Evolutionary conservation across 2,888 invertebrate species (phyloP), one percentile per base, ranked within the genome.

Genomic region (Drosophila falleni): DNA sequence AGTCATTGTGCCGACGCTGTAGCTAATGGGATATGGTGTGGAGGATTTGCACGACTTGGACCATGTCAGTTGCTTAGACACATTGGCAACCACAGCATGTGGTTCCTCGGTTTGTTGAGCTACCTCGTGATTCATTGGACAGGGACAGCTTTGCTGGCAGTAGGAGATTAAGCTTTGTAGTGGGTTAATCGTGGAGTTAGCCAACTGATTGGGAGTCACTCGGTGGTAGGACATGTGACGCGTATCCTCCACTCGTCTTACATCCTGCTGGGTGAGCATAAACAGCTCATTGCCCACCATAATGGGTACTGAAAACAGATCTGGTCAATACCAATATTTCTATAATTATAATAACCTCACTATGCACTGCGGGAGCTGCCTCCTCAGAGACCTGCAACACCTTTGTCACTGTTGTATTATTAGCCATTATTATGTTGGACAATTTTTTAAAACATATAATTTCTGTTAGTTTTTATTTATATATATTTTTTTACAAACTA

Each of bases 231-330:
- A 81, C 3, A 91, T 46, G 11, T 79, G 29, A 3, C 92, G 87
- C 0, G 72, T 74, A 6, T 92, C 91, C 55, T 91, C 91, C 15
- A 85, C 77, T 53, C 89, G 87, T 3, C 91, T 85, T 8, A 91
- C 62, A 62, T 92, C 92, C 70, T 92, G 92, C 55, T 92, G 92
- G 0, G 86, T 87, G 6, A 92, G 50, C 19, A 91, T 33, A 16
- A 76, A 87, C 35, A 79, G 49, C 16, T 91, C 88, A 44, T 89
- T 90, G 3, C 88, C 91, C 50, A 91, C 65, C 8, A 91, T 33
- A 5, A 91, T 31, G 10, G 91, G 91, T 23, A 89, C 92, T 92
- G n/a, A 1, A 42, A 23, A 39, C 5, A 13, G n/a, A 15, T 23
- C 6, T 9, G 5, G 35, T 5, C 8, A 29, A 0, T 5, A 33